Evolutionary conservation across 23 tunicate species (phyloP), one percentile per base, ranked within the genome.

Genomic region (Halocynthia roretzi): DNA sequence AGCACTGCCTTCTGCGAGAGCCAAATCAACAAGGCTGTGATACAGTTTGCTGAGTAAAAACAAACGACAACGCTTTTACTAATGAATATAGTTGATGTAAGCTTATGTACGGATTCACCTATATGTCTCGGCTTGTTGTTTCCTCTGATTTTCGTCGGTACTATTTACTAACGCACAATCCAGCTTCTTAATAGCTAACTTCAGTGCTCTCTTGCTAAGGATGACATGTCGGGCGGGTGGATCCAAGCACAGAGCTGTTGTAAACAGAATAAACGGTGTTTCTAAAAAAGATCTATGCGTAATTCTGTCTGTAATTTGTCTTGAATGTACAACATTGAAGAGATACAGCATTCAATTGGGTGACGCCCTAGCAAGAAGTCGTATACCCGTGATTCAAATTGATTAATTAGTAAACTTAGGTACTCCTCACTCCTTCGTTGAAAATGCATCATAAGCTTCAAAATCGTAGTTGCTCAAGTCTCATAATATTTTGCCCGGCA

Each of bases 171-270:
- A 11, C 51, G 61, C 7, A 12, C 51, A 66, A 40, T 77, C 60
- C 10, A 85, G 19, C 10, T 75, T 72, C 51, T 40, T 52, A 8
- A 92, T 72, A 22, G 92, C 93, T 6, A 53, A 51, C 66, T 73
- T 86, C 40, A 92, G 54, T 6, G 86, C 80, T 14, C 65, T 10
- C 67, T 86, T 92, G 78, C 87, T 77, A 10, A 92, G 54, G 8
- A 57, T 82, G 0, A 75, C 48, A 53, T 92, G 98, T 7, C 62
- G 54, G 4, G 92, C 92, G 6, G 98, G 98, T 8, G 72, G 62
- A 52, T 92, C 93, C 76, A 92, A 53, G 11, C 80, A 72, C 58
- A 92, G 69, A 6, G 81, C 98, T 89, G n/a, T n/a, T n/a, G n/a
- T n/a, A n/a, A n/a, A n/a, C n/a, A n/a, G n/a, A n/a, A n/a, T n/a